Conservation (phyloP, 2,113 vertebrate genomes). For the Stigmatopora nigra region DNA sequence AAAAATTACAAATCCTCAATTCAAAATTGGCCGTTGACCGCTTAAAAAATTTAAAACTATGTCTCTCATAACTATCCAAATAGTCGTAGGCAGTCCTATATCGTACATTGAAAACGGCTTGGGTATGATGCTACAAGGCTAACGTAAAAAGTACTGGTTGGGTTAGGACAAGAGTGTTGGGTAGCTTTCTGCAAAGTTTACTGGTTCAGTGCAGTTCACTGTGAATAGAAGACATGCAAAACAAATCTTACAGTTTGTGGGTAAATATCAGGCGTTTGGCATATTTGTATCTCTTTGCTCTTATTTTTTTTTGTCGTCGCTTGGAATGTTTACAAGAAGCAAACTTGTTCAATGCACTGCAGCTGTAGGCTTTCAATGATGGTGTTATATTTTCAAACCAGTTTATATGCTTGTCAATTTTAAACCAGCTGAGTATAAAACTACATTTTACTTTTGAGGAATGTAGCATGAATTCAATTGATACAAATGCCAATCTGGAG, state of each 20-base stretch:
- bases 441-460: constrained; percentile 16
- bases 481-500: not conserved
- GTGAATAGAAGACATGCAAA: constrained; percentile 10
- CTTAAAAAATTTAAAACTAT: too few relatives aligned
- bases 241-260: constrained; percentile 8
- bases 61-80: too few relatives aligned
- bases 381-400: constrained; percentile 31
- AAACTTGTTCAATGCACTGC: constrained; percentile 19
- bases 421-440: constrained; percentile 20
- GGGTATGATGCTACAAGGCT: not conserved
- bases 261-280: constrained; percentile 9
- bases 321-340: constrained; percentile 31
- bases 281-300: constrained; percentile 22
- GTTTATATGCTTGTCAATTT: constrained; percentile 37
- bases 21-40: too few relatives aligned
- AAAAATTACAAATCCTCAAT: too few relatives aligned
- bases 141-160: constrained; percentile 23
- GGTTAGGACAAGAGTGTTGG: constrained; percentile 28
- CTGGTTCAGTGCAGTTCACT: constrained; percentile 25
- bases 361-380: constrained; percentile 41
- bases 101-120: not conserved
- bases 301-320: constrained; percentile 3
- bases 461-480: constrained; percentile 4
- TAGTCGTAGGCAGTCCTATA: not conserved
- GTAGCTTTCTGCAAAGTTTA: constrained; percentile 35